Evolutionary conservation across 2,113 vertebrate genomes (phyloP).

Genomic region (Gobio gobio): DNA sequence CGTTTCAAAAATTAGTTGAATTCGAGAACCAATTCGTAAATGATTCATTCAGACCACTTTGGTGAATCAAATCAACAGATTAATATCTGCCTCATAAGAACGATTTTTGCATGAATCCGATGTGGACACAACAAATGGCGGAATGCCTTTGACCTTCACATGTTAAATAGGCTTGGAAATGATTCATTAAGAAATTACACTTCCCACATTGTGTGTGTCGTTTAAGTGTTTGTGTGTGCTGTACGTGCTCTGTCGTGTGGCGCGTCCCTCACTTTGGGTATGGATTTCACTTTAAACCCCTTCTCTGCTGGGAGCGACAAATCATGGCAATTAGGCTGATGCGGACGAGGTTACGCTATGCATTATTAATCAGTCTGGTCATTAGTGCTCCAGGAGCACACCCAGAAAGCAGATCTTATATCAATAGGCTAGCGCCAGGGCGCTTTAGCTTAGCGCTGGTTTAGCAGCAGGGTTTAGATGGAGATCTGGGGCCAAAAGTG

Average conservation of each 20-base stretch:
- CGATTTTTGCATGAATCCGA: not conserved
- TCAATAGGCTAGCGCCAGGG: conserved; percentile 63
- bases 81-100: not conserved
- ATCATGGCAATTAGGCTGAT: conserved; percentile 75
- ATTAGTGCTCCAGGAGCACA: conserved; percentile 71
- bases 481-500: conserved; percentile 48
- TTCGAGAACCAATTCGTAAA: not conserved
- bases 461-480: conserved; percentile 27
- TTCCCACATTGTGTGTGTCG: conserved; percentile 12
- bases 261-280: conserved; percentile 47
- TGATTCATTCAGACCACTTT: not conserved
- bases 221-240: conserved; percentile 31
- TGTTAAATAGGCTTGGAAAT: conserved; percentile 5
- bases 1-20: not conserved
- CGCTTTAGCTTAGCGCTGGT: conserved; percentile 34
- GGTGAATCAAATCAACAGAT: not conserved
- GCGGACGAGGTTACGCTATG: conserved; percentile 66
- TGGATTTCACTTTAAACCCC: conserved; percentile 68
- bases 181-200: conserved; percentile 11
- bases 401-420: conserved; percentile 68
- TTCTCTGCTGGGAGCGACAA: conserved; percentile 68
- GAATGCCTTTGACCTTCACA: not conserved
- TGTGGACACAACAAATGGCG: not conserved
- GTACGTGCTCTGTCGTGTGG: conserved; percentile 41
- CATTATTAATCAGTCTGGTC: conserved; percentile 74